Evolutionary conservation across 2,113 vertebrate genomes (phyloP), one percentile per base, ranked within the genome.

Genomic region (Corapipo altera): DNA sequence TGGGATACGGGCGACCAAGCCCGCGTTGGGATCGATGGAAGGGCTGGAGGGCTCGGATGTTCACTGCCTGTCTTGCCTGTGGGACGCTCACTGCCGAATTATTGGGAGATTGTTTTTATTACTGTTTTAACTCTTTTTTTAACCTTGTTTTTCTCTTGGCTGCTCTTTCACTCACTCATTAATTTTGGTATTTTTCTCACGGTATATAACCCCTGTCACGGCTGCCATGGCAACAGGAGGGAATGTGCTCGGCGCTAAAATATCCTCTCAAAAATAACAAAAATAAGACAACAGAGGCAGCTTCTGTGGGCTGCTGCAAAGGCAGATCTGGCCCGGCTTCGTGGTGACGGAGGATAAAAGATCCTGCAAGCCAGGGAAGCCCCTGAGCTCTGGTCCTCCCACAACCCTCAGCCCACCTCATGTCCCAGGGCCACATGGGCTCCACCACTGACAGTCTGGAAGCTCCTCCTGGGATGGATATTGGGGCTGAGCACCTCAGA

Each of bases 151-250:
- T 98, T 98, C 97, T 98, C 96, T 97, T 94, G 46, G 95, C 96
- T 98, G 98, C 97, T 98, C 97, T 98, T 98, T 98, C 96, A 73
- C 96, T 98, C 97, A 97, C 98, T 98, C 98, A 98, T 98, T 98
- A 98, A 98, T 98, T 98, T 98, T 98, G 98, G 97, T 98, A 98
- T 98, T 98, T 98, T 98, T 98, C 98, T 98, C 98, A 98, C 98
- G 98, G 98, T 98, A 97, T 98, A 98, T 98, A 98, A 98, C 97
- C 98, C 97, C 98, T 98, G 98, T 98, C 98, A 98, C 9, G 93
- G 98, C 98, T 98, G 97, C 98, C 97, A 98, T 98, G 98, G 98
- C 96, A 98, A 98, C 98, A 97, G 96, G 95, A 98, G 98, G 97
- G 97, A 98, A 97, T 98, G 98, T 97, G 97, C 97, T 97, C 96